A percentile compares a stretch with the other conserved stretches of the same genome.
phyloP scores from a whole-genome alignment of 2,113 vertebrate genomes.

The Paramormyrops kingsleyae region DNA sequence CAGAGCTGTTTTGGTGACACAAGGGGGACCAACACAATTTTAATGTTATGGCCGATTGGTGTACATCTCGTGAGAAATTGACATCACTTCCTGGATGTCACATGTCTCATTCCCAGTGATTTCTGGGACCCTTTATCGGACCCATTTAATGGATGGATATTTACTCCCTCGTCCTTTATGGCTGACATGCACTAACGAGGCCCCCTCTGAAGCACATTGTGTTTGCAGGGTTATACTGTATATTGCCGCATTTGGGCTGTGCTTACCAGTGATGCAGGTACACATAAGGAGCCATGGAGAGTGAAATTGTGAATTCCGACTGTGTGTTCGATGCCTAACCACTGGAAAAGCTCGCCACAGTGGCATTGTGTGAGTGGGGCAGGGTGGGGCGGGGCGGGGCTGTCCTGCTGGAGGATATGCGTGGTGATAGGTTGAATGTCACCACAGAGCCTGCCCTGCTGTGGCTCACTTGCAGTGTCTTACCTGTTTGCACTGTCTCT shows the following conservation, averaged over 20 bases:
- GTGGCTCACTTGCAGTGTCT: slow-evolving; percentile 46
- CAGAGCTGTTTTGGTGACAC: neutral
- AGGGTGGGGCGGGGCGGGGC: neutral
- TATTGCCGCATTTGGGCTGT: neutral
- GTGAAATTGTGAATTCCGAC: neutral
- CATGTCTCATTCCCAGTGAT: neutral
- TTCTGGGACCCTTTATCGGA: neutral
- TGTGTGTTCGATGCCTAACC: neutral
- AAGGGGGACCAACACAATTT: neutral
- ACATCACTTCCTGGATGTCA: neutral
- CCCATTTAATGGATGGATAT: neutral
- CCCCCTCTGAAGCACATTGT: neutral
- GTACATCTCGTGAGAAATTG: neutral
- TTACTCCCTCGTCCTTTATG: neutral
- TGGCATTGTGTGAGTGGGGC: neutral
- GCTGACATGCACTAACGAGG: neutral
- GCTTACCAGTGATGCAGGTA: neutral
- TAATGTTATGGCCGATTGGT: neutral
- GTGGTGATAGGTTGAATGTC: slow-evolving; percentile 55
- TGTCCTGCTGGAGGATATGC: slow-evolving; percentile 21
- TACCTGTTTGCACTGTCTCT: slow-evolving; percentile 44
- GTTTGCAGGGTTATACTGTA: neutral
- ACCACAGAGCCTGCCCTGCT: slow-evolving; percentile 34
- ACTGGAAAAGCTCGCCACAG: neutral
- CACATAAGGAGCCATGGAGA: neutral